A percentile compares a stretch with the other conserved stretches of the same genome.
Evolutionary conservation across 2,888 invertebrate species (phyloP).

Genomic region (Stenichneumon culpator): DNA sequence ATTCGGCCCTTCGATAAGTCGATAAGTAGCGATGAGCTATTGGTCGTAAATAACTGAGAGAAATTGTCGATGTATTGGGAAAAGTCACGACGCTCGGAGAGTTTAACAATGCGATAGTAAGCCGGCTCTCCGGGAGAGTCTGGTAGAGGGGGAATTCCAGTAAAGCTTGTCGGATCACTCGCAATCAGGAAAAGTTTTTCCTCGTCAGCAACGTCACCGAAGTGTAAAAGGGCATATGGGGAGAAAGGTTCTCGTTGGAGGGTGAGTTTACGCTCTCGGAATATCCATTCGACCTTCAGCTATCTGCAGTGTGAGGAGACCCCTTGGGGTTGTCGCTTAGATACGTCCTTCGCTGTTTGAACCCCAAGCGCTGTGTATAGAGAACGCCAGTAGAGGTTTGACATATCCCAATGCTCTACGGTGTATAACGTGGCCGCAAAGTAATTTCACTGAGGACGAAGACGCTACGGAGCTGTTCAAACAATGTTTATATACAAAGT

Average conservation of each 20-base stretch:
- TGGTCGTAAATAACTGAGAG: not conserved
- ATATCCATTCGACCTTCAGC: constrained; percentile 31
- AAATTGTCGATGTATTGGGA: not conserved
- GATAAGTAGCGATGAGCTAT: not conserved
- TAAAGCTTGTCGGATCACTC: not conserved
- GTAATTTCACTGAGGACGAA: constrained; percentile 36
- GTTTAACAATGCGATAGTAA: not conserved
- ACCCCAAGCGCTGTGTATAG: not conserved
- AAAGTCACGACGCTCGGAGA: not conserved
- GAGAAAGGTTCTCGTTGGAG: not conserved
- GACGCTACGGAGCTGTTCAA: constrained; percentile 14
- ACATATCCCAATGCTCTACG: constrained; percentile 22
- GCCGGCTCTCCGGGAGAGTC: not conserved
- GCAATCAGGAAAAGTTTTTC: constrained; percentile 34
- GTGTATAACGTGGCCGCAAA: constrained; percentile 10
- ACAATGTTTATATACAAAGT: constrained; percentile 6
- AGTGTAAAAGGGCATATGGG: constrained; percentile 31
- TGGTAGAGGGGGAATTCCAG: not conserved
- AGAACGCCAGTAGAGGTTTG: not conserved
- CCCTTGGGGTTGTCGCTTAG: constrained; percentile 13
- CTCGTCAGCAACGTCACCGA: not conserved
- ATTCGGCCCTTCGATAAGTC: not conserved
- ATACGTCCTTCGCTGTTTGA: constrained; percentile 21
- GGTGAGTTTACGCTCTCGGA: constrained; percentile 17
- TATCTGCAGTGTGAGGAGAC: not conserved